Evolutionary conservation across 2,797 vertebrate species (phyloP).

Genomic region (Australoheros facetus): DNA sequence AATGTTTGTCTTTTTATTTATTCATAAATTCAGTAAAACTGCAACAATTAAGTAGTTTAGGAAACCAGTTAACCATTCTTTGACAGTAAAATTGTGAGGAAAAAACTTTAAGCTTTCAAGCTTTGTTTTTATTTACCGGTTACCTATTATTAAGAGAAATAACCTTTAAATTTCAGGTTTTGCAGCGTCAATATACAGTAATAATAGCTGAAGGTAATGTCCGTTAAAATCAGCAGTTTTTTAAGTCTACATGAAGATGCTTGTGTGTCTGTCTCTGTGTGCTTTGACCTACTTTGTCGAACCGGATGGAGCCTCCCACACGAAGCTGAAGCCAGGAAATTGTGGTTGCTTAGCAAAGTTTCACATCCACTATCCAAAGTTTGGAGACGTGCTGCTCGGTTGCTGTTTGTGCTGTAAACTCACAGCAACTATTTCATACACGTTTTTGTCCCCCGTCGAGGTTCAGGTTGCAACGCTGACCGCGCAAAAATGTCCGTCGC

Average conservation of each 20-base stretch:
- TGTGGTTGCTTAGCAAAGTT: conserved; percentile 69
- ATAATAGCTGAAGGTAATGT: not conserved
- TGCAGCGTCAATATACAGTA: not conserved
- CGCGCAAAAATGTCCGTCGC: conserved; percentile 90
- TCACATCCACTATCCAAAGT: conserved; percentile 60
- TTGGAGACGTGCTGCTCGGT: conserved; percentile 48
- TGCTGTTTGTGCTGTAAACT: not conserved
- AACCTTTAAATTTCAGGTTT: not conserved
- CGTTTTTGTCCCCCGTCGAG: not conserved
- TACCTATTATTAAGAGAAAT: not conserved
- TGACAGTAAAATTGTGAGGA: too few species aligned
- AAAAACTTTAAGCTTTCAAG: not conserved
- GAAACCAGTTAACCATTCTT: not conserved
- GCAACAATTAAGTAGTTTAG: not conserved
- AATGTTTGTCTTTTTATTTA: too few species aligned
- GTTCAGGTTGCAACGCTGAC: conserved; percentile 17
- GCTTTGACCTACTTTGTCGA: conserved; percentile 42
- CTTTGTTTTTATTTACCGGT: not conserved
- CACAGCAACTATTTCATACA: not conserved
- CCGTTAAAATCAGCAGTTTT: not conserved
- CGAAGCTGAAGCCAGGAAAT: conserved; percentile 57
- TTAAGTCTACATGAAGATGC: not conserved
- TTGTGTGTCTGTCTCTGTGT: not conserved
- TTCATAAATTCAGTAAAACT: not conserved
- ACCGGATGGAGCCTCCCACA: conserved; percentile 56